Base-by-base conservation (phyloP, 2,888 invertebrate genomes). In the Brachypalpus laphriformis region DNA sequence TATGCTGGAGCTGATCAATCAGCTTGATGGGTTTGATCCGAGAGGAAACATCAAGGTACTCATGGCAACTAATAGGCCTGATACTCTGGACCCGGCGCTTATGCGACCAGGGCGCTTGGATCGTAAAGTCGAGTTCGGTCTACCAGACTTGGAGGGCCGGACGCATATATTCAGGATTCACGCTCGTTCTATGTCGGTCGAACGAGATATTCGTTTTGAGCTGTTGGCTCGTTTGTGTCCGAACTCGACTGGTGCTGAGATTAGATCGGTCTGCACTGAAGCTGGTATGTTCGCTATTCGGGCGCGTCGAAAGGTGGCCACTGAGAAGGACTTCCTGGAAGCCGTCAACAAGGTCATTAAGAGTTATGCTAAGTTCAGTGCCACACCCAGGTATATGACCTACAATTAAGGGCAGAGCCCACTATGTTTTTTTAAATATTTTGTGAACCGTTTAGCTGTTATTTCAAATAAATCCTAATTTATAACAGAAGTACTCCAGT, bases 231-330 rank as follows among this genome's bases (percentile, higher is more conserved):
- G 99, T 87, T 94, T 99, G 14, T 99, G 99, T 90, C 99, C 99
- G 0, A 99, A 99, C 92, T 98, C 98, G 77, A 99, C 99, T 9
- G 99, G 96, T 0, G 96, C 96, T 66, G 96, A 96, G 92, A 96
- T 96, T 86, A 90, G 99, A 88, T 98, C 98, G 28, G 99, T 99
- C 1, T 99, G 99, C 91, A 99, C 99, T 0, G 99, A 99, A 92
- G 99, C 99, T 49, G 99, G 99, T 8, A 99, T 99, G 99, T 99
- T 99, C 93, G 99, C 99, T 0, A 99, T 99, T 90, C 95, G 99
- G 86, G 99, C 99, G 0, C 95, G 99, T 20, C 96, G 99, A 91
- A 99, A 99, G 93, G 98, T 99, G 49, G 99, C 99, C 16, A 99
- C 99, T 0, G 99, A 99, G 92, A 99, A 99, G 92, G 99, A 99